Conservation (phyloP, 2,888 invertebrate genomes). For the Trissolcus brochymenae region DNA sequence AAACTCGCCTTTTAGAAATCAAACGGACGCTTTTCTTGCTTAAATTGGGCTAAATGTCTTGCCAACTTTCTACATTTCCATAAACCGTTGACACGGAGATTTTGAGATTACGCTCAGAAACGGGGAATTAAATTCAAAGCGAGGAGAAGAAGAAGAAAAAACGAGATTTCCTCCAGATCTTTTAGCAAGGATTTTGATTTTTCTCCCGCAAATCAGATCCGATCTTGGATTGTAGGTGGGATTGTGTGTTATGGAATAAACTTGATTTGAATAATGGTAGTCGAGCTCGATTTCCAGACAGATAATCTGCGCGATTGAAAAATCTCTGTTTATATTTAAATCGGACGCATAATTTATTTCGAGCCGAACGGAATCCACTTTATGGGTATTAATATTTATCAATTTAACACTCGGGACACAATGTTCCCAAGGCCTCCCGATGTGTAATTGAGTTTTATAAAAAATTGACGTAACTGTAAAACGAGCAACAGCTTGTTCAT, state of each 20-base stretch:
- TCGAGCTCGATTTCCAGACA: conserved; percentile 13
- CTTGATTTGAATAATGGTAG: conserved; percentile 23
- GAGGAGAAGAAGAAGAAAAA: no score
- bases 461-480: background rate
- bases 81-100: conserved; percentile 2
- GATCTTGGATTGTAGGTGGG: conserved; percentile 9
- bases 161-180: no score
- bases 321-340: conserved; percentile 18
- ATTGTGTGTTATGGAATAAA: conserved; percentile 13
- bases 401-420: conserved; percentile 11
- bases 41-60: conserved; percentile 6
- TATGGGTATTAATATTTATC: conserved; percentile 24
- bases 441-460: conserved; percentile 8
- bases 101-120: background rate
- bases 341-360: conserved; percentile 15
- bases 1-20: background rate
- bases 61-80: conserved; percentile 11
- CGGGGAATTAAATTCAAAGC: no score
- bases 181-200: no score
- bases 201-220: background rate
- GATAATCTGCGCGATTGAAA: conserved; percentile 18
- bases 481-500: no score
- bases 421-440: background rate
- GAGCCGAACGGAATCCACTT: background rate
- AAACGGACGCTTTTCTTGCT: conserved; percentile 6